A percentile compares a stretch with the other conserved stretches of the same genome.
Conservation (phyloP, 2,113 vertebrate genomes). For the Meleagris gallopavo region DNA sequence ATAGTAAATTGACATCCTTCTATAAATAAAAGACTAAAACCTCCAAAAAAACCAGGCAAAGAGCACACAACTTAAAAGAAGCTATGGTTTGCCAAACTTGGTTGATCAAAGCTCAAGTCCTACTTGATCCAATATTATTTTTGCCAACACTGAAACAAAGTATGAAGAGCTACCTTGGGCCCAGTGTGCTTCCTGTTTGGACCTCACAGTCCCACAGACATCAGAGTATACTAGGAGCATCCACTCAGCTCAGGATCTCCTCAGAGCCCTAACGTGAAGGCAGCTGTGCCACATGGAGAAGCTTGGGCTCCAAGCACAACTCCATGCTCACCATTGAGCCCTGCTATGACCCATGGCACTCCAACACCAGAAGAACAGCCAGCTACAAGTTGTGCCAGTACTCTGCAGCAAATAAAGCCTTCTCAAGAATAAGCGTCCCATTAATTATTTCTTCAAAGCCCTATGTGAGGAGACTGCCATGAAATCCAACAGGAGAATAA, state of each 20-base stretch:
- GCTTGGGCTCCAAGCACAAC: neutral
- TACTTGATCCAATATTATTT: neutral
- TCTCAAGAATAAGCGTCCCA: neutral
- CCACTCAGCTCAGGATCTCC: neutral
- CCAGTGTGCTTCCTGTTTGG: neutral
- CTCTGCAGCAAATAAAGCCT: conserved; percentile 5
- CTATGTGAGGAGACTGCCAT: neutral
- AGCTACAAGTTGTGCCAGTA: fast-evolving
- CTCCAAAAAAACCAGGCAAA: neutral
- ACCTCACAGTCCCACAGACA: neutral
- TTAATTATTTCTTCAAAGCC: neutral
- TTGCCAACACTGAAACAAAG: neutral
- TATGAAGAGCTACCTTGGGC: neutral
- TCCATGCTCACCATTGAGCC: neutral
- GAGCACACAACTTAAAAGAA: neutral
- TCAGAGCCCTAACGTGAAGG: neutral
- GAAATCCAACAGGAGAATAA: neutral
- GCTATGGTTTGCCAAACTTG: neutral
- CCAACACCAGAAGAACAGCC: neutral
- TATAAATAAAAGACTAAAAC: neutral
- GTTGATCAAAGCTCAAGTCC: neutral
- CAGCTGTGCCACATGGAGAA: neutral
- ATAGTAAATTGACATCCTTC: neutral
- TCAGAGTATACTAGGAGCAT: neutral
- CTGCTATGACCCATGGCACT: neutral